Evolutionary conservation across 2,113 vertebrate species (phyloP).

Genomic region (Paradoxurus hermaphroditus): DNA sequence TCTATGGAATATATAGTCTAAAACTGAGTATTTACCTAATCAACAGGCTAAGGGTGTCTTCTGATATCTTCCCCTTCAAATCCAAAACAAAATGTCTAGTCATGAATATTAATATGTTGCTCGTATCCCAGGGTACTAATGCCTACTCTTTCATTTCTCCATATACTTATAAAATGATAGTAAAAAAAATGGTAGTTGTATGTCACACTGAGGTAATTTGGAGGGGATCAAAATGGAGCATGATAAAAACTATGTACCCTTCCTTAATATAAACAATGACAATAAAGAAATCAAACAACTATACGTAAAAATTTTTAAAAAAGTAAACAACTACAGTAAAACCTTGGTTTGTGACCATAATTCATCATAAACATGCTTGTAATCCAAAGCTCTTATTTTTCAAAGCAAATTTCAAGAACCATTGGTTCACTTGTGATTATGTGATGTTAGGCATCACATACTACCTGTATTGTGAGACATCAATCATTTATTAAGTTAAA

Average conservation of each 20-base stretch:
- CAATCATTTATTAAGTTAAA: no score
- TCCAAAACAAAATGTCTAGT: neutral
- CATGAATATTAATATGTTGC: neutral
- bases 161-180: neutral
- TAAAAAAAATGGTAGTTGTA: slow-evolving; percentile 9
- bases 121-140: neutral
- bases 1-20: neutral
- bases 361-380: no score
- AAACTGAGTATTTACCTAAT: slow-evolving; percentile 24
- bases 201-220: neutral
- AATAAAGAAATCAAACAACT: slow-evolving; percentile 31
- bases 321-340: neutral
- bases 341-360: no score
- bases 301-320: neutral
- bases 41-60: neutral
- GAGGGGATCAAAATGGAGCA: neutral
- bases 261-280: neutral
- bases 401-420: no score
- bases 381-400: no score
- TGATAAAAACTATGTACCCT: neutral
- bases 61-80: neutral
- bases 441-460: no score
- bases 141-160: neutral
- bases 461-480: no score
- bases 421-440: no score